Conservation (phyloP, 2,113 vertebrate species). For the Antigone vipio region DNA sequence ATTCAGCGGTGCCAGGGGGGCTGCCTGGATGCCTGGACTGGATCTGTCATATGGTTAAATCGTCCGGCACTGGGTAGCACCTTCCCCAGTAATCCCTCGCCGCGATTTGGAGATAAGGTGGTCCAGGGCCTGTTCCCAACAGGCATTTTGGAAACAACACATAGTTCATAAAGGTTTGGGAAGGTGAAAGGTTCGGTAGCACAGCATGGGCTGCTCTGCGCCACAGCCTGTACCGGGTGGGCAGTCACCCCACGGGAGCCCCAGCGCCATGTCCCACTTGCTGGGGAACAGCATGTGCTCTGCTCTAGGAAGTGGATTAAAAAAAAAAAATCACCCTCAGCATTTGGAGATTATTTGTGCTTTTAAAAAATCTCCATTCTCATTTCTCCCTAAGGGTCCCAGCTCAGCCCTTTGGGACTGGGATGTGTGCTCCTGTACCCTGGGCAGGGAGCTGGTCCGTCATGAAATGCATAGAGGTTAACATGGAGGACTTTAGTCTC, state of each 20-base stretch:
- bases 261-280: fast-evolving
- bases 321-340: background rate
- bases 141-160: background rate
- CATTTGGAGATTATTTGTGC: background rate
- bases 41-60: background rate
- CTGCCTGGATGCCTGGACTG: background rate
- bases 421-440: background rate
- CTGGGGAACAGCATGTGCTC: fast-evolving
- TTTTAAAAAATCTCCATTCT: background rate
- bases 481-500: background rate
- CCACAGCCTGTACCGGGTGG: fast-evolving
- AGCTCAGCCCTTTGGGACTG: background rate
- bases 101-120: background rate
- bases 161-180: background rate
- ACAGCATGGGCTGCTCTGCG: background rate
- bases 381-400: background rate
- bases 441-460: background rate
- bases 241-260: background rate
- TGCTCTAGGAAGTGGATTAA: background rate
- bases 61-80: background rate
- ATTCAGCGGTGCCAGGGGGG: background rate
- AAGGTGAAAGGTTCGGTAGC: background rate
- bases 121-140: background rate
- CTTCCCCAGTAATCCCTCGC: background rate
- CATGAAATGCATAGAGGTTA: background rate